phyloP scores from a whole-genome alignment of 2,113 vertebrate genomes.

The Phyllostomus hastatus region DNA sequence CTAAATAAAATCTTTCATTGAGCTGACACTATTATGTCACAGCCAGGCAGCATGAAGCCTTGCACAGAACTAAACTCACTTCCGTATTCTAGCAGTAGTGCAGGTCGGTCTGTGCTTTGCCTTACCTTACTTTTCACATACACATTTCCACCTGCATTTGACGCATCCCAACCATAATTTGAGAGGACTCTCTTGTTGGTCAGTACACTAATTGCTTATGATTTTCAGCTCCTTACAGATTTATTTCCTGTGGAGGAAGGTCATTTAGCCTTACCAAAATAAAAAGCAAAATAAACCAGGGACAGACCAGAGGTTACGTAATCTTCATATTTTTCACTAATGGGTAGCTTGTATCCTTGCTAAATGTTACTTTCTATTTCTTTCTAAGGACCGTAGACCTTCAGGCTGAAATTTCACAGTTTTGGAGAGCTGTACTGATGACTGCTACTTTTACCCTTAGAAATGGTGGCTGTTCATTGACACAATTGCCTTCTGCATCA shows the following conservation, averaged over 20 bases:
- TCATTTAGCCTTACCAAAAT: conserved; percentile 67
- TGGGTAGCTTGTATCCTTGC: neutral
- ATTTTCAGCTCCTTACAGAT: conserved; percentile 51
- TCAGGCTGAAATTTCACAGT: neutral
- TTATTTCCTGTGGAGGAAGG: conserved; percentile 43
- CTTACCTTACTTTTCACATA: conserved; percentile 22
- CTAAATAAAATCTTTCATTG: conserved; percentile 59
- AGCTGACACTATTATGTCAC: conserved; percentile 26
- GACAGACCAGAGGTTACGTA: conserved; percentile 39
- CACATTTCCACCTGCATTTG: neutral
- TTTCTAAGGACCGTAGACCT: neutral
- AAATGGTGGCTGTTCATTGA: neutral
- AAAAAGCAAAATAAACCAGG: conserved; percentile 53
- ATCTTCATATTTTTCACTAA: conserved; percentile 51
- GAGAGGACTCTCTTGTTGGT: conserved; percentile 15
- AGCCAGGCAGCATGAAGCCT: neutral
- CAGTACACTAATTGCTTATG: conserved; percentile 55
- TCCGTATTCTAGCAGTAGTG: neutral
- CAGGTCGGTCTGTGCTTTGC: conserved; percentile 3
- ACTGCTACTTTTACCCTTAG: neutral
- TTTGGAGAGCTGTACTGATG: neutral
- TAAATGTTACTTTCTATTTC: conserved; percentile 25
- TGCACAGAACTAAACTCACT: conserved; percentile 18
- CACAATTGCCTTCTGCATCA: neutral
- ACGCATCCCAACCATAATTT: conserved; percentile 20